phyloP scores from a whole-genome alignment of 2,888 invertebrate genomes.

The Smittia sp. region DNA sequence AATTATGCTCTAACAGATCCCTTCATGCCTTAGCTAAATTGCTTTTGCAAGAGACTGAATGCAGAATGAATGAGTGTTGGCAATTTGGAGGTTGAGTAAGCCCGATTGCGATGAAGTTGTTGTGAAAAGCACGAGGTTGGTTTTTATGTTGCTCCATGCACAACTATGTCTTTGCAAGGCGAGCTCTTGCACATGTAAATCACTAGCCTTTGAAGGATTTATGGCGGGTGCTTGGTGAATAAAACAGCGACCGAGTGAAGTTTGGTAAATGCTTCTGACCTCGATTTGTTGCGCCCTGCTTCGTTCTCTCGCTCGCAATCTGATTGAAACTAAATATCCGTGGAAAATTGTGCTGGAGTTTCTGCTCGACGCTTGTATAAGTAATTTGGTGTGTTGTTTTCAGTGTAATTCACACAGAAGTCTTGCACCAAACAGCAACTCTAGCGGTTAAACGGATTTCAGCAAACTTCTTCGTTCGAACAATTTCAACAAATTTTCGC shows the following conservation, averaged over 20 bases:
- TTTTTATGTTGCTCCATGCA: slow-evolving; percentile 4
- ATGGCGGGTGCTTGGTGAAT: slow-evolving; percentile 14
- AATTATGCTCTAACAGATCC: slow-evolving; percentile 3
- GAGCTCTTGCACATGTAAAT: slow-evolving; percentile 23
- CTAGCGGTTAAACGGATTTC: neutral
- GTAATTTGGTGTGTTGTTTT: neutral
- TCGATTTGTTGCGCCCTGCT: neutral
- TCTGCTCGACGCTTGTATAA: neutral
- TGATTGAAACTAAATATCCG: slow-evolving; percentile 24
- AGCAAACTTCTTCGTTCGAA: neutral
- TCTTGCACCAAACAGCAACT: neutral
- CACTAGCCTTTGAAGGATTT: slow-evolving; percentile 21
- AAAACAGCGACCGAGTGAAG: neutral
- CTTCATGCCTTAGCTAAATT: neutral
- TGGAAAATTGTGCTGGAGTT: neutral
- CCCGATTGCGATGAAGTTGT: neutral
- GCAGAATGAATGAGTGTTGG: neutral
- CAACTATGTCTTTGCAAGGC: neutral
- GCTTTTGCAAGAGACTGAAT: neutral
- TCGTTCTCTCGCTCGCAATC: neutral
- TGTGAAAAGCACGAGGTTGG: neutral
- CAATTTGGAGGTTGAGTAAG: neutral
- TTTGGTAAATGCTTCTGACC: slow-evolving; percentile 29
- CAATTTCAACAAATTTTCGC: neutral
- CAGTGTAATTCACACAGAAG: neutral